These are phyloP conservation scores for Apamea crenata DNA, from an alignment of 2,888 invertebrate genomes.

Conservation along the genomic window DNA sequence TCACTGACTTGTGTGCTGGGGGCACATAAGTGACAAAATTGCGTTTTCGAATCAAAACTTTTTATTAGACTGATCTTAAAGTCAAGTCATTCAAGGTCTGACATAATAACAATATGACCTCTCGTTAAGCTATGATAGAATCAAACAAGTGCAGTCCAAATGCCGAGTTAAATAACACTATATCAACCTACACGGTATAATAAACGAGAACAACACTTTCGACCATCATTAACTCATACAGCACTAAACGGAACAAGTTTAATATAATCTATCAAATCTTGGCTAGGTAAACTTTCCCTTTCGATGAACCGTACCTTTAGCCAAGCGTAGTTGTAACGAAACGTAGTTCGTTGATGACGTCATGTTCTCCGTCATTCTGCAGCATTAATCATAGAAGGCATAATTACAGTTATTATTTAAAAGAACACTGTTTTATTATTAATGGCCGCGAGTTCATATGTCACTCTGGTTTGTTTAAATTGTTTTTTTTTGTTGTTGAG, in stretches of 20 bases:
- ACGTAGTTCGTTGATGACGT: slow-evolving; percentile 42
- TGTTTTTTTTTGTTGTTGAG: slow-evolving; percentile 31
- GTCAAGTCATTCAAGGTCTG: not conserved
- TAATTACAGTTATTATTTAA: slow-evolving; percentile 23
- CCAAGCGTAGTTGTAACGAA: slow-evolving; percentile 15
- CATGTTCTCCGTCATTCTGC: not conserved
- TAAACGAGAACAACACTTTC: slow-evolving; percentile 51
- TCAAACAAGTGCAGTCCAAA: slow-evolving; percentile 37
- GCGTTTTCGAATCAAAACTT: not conserved
- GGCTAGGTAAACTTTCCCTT: slow-evolving; percentile 68
- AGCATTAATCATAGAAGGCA: slow-evolving; percentile 23
- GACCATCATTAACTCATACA: slow-evolving; percentile 52
- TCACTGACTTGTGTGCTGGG: no score
- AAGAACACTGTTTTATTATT: slow-evolving; percentile 48
- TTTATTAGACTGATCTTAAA: not conserved
- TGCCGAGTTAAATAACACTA: slow-evolving; percentile 46
- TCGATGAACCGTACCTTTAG: slow-evolving; percentile 42
- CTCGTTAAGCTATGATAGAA: slow-evolving; percentile 16
- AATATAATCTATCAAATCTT: slow-evolving; percentile 62
- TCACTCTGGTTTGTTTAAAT: slow-evolving; percentile 35
- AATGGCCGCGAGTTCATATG: slow-evolving; percentile 39
- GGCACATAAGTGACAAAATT: not conserved
- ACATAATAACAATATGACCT: slow-evolving; percentile 17
- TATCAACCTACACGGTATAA: slow-evolving; percentile 31
- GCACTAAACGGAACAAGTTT: slow-evolving; percentile 53